A percentile compares a stretch with the other conserved stretches of the same genome.
Evolutionary conservation across 2,888 invertebrate genomes (phyloP).

Genomic region (Andrena minutula): DNA sequence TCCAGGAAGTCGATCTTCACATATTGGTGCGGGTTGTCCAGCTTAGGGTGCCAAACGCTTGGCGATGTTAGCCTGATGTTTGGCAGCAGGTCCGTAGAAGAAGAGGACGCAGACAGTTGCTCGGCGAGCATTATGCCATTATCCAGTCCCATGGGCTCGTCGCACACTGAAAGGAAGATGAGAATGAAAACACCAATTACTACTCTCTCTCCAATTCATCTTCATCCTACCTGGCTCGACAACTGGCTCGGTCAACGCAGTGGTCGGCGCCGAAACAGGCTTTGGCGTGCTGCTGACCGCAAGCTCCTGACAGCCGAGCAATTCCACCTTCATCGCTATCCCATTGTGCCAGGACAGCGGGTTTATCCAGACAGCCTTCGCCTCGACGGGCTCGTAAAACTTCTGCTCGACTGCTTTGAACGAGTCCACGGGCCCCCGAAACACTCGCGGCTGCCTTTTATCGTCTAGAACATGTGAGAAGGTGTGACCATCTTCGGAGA

Average conservation of each 20-base stretch:
- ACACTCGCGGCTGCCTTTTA: slow-evolving; percentile 87
- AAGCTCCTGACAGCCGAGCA: slow-evolving; percentile 89
- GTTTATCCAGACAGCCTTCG: slow-evolving; percentile 89
- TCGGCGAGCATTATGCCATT: slow-evolving; percentile 87
- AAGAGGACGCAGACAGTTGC: slow-evolving; percentile 90
- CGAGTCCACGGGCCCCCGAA: slow-evolving; percentile 89
- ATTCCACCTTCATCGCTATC: slow-evolving; percentile 89
- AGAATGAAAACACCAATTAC: background rate
- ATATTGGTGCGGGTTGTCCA: slow-evolving; percentile 76
- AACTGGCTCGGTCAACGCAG: slow-evolving; percentile 43
- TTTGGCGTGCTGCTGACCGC: slow-evolving; percentile 19
- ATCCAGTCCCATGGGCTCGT: slow-evolving; percentile 91
- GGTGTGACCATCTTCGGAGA: slow-evolving; percentile 88
- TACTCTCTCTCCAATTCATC: background rate
- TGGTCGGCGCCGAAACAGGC: slow-evolving; percentile 21
- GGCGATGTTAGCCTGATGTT: slow-evolving; percentile 70
- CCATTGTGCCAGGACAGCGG: slow-evolving; percentile 91
- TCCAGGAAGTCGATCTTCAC: slow-evolving; percentile 91
- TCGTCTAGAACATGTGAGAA: slow-evolving; percentile 88
- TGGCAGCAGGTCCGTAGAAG: slow-evolving; percentile 63
- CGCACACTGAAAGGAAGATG: slow-evolving; percentile 85
- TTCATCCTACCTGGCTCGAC: slow-evolving; percentile 59
- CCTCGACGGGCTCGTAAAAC: slow-evolving; percentile 91
- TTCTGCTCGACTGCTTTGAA: slow-evolving; percentile 87
- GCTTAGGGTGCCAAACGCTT: slow-evolving; percentile 72